phyloP scores from a whole-genome alignment of 2,888 invertebrate species.

The Pocota personata region DNA sequence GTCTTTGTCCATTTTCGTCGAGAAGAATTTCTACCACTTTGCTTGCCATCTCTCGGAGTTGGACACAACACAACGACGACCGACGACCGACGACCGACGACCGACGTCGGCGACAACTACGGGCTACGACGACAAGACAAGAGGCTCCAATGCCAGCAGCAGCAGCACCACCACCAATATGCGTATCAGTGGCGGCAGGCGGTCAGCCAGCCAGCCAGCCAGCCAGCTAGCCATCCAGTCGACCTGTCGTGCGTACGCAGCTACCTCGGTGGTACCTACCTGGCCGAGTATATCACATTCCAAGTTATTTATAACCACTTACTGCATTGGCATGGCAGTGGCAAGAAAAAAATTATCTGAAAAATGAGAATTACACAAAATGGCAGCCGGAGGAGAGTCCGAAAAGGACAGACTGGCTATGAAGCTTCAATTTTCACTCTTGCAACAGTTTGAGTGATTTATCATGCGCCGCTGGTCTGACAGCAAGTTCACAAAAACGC shows the following conservation, averaged over 20 bases:
- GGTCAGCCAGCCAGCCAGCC: conserved; percentile 38
- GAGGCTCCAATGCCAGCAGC: conserved; percentile 54
- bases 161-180: conserved; percentile 28
- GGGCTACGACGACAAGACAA: conserved; percentile 47
- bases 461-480: conserved; percentile 70
- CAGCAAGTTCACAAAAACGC: conserved; percentile 57
- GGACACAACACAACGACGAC: conserved; percentile 34
- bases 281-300: conserved; percentile 75
- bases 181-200: conserved; percentile 59
- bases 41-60: conserved; percentile 39
- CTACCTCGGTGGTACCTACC: conserved; percentile 61
- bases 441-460: conserved; percentile 70
- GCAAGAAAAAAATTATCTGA: conserved; percentile 18
- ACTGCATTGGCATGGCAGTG: conserved; percentile 27
- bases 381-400: conserved; percentile 60
- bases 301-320: conserved; percentile 75
- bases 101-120: conserved; percentile 11
- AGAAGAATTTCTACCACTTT: conserved; percentile 62
- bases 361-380: conserved; percentile 63
- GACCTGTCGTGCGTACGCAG: conserved; percentile 75
- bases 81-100: conserved; percentile 29
- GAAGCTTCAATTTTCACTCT: conserved; percentile 73
- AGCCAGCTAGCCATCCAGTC: conserved; percentile 74
- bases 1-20: conserved; percentile 73
- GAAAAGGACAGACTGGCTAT: conserved; percentile 67